Evolutionary conservation across 2,888 invertebrate species (phyloP).

Genomic region (Griposia aprilina): DNA sequence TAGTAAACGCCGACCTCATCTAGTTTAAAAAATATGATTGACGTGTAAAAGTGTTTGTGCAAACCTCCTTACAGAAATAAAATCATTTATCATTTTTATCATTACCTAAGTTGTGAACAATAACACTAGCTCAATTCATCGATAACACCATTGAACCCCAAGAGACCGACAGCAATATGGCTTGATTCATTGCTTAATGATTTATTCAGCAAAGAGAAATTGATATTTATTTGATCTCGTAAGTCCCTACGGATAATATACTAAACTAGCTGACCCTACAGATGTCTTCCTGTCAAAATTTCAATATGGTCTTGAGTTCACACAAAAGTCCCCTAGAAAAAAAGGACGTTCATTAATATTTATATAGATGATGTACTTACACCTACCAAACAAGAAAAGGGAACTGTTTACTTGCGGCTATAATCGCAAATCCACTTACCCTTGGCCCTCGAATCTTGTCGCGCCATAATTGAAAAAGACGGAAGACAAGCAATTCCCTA

Average conservation of each 20-base stretch:
- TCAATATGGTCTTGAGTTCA: too few species aligned
- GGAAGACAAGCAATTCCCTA: constrained; percentile 56
- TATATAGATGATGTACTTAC: background rate
- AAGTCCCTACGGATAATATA: constrained; percentile 2
- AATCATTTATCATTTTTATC: too few species aligned
- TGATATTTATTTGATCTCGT: constrained; percentile 9
- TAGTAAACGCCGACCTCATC: too few species aligned
- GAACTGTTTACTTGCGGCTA: constrained; percentile 20
- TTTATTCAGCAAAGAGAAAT: constrained; percentile 33
- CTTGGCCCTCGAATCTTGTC: constrained; percentile 33
- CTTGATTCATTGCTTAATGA: constrained; percentile 22
- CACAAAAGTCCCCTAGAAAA: too few species aligned
- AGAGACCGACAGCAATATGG: background rate
- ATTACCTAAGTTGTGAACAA: background rate
- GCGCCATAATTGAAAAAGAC: constrained; percentile 58
- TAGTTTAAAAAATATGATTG: too few species aligned
- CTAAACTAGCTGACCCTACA: background rate
- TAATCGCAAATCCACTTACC: constrained; percentile 45
- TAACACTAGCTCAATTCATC: background rate
- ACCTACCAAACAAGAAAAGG: constrained; percentile 2
- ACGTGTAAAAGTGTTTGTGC: too few species aligned
- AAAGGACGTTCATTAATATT: too few species aligned
- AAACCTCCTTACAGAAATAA: too few species aligned
- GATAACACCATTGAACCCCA: background rate
- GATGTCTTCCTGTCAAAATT: too few species aligned